phyloP scores from a whole-genome alignment of 2,888 invertebrate species.

The Chelonus formosanus region DNA sequence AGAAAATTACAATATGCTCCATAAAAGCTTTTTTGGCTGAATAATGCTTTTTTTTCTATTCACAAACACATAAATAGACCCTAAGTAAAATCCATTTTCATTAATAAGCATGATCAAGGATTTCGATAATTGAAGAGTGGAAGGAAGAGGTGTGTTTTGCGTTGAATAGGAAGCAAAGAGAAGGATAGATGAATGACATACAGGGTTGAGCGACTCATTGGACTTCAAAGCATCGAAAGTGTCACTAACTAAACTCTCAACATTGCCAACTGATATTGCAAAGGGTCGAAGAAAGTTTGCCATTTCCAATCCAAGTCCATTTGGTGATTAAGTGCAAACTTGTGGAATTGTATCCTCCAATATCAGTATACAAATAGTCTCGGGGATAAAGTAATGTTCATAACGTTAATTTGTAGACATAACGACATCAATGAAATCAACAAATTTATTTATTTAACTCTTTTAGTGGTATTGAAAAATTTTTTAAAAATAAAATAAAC shows the following conservation, averaged over 20 bases:
- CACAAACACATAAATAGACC: too few relatives aligned
- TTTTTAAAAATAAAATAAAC: too few relatives aligned
- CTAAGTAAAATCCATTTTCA: conserved; percentile 22
- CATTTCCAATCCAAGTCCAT: conserved; percentile 62
- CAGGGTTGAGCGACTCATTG: conserved; percentile 34
- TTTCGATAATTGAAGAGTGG: conserved; percentile 33
- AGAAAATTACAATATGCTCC: too few relatives aligned
- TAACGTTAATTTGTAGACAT: too few relatives aligned
- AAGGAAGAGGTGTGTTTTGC: conserved; percentile 21
- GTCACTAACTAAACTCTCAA: conserved; percentile 61
- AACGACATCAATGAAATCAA: too few relatives aligned
- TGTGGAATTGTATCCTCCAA: conserved; percentile 46
- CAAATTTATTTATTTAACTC: too few relatives aligned
- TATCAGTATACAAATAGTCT: conserved; percentile 28
- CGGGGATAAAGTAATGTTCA: too few relatives aligned
- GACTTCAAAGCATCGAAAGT: conserved; percentile 59
- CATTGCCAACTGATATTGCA: neutral
- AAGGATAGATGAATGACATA: conserved; percentile 42
- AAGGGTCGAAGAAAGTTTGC: conserved; percentile 47
- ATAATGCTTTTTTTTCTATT: too few relatives aligned
- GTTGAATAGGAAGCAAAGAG: conserved; percentile 24
- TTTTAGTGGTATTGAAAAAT: too few relatives aligned
- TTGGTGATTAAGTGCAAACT: conserved; percentile 64
- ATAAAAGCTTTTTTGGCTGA: too few relatives aligned
- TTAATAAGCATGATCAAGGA: conserved; percentile 59